phyloP scores from a whole-genome alignment of 2,797 vertebrate genomes.

The Peromyscus melanophrys region DNA sequence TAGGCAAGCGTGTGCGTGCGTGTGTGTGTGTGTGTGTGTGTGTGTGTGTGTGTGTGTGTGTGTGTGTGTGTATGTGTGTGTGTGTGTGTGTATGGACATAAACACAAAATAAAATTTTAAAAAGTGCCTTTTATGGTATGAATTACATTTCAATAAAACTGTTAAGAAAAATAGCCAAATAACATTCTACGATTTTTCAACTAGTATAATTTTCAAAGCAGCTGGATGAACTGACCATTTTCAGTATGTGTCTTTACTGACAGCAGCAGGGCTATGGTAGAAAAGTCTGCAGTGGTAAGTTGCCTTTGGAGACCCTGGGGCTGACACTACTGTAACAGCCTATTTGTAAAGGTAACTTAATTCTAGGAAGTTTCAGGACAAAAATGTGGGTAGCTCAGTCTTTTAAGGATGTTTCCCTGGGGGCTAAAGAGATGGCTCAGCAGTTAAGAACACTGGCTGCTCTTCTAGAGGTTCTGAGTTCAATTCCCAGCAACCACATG shows the following conservation, averaged over 20 bases:
- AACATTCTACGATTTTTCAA: slow-evolving; percentile 8
- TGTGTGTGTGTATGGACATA: background rate
- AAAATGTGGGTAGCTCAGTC: slow-evolving; percentile 16
- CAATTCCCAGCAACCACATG: background rate
- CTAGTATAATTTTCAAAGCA: background rate
- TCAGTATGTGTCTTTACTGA: slow-evolving; percentile 16
- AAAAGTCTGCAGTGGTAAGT: slow-evolving; percentile 45
- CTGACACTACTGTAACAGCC: background rate
- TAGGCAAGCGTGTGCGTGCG: background rate
- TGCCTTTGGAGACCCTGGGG: background rate
- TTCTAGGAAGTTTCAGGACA: background rate
- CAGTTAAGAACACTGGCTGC: background rate
- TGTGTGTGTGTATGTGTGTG: no score
- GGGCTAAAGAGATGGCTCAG: background rate
- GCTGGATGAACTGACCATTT: background rate
- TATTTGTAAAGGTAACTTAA: slow-evolving; percentile 39
- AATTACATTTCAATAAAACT: slow-evolving; percentile 44
- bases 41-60: no score
- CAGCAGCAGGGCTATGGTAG: background rate
- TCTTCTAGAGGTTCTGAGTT: background rate
- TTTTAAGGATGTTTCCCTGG: slow-evolving; percentile 15
- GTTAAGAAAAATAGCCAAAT: slow-evolving; percentile 55
- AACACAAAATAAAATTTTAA: background rate
- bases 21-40: no score
- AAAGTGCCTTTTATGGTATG: slow-evolving; percentile 27